phyloP scores from a whole-genome alignment of 2,888 invertebrate genomes.

The Drosophila niveifrons region DNA sequence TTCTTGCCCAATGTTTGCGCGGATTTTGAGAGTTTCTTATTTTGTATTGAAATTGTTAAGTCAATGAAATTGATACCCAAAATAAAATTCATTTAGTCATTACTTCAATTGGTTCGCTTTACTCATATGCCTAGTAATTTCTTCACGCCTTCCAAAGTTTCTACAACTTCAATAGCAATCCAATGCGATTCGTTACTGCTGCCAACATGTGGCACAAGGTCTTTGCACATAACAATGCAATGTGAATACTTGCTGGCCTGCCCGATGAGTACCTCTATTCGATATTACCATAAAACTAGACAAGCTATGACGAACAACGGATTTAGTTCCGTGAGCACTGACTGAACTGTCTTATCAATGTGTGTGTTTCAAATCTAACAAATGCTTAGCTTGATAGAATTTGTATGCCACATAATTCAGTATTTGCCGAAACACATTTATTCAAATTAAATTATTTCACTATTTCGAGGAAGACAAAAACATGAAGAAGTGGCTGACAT shows the following conservation, averaged over 20 bases:
- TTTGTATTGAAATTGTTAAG: background rate
- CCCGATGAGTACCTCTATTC: conserved; percentile 28
- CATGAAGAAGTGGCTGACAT: background rate
- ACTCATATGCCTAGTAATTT: conserved; percentile 18
- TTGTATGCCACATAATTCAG: background rate
- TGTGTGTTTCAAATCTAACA: background rate
- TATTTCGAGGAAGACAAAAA: background rate
- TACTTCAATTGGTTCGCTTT: background rate
- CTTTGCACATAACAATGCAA: conserved; percentile 59
- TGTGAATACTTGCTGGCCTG: conserved; percentile 23
- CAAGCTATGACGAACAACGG: conserved; percentile 19
- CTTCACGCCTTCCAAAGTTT: conserved; percentile 11
- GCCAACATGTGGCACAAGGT: conserved; percentile 65
- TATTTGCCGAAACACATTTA: background rate
- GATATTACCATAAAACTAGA: conserved; percentile 55
- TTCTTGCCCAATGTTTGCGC: background rate
- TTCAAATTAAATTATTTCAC: background rate
- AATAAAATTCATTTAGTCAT: background rate
- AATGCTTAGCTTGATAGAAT: background rate
- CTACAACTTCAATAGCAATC: conserved; percentile 31
- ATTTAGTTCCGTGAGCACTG: conserved; percentile 55
- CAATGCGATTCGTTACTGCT: conserved; percentile 23
- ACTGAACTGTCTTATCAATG: background rate
- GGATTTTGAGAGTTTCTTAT: background rate
- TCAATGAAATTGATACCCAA: background rate